A percentile compares a stretch with the other conserved stretches of the same genome.
phyloP scores from a whole-genome alignment of 2,888 invertebrate species.

The Drosophila atroscutellata region DNA sequence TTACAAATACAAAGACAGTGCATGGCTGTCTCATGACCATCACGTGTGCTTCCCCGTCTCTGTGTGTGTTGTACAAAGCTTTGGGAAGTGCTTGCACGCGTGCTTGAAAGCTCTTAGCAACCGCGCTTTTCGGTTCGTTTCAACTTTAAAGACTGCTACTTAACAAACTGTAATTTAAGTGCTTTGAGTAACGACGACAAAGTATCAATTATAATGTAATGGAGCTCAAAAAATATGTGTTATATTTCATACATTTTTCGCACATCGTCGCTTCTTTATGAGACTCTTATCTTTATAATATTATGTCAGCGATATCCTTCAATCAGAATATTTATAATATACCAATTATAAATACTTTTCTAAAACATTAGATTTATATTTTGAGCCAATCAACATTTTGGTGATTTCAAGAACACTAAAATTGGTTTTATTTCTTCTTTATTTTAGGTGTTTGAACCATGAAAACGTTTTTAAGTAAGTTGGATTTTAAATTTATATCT shows the following conservation, averaged over 20 bases:
- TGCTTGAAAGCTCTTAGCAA: conserved; percentile 46
- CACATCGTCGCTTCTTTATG: not conserved
- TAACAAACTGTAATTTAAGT: not conserved
- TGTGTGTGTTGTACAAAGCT: conserved; percentile 28
- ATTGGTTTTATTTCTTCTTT: not conserved
- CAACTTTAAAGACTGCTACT: not conserved
- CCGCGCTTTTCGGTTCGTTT: not conserved
- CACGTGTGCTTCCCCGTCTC: conserved; percentile 30
- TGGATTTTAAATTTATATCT: not conserved
- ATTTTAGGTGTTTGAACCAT: not conserved
- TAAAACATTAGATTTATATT: not conserved
- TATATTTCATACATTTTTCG: not conserved
- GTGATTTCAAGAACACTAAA: not conserved
- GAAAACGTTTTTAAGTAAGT: not conserved
- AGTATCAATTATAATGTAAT: conserved; percentile 5
- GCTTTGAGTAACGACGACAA: not conserved
- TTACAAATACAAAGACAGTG: conserved; percentile 1
- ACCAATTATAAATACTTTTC: not conserved
- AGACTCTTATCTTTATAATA: not conserved
- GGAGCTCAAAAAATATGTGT: not conserved
- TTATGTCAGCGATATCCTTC: not conserved
- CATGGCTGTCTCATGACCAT: conserved; percentile 3
- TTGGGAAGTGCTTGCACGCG: conserved; percentile 14
- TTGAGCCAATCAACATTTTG: not conserved
- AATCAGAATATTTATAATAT: not conserved